Percentiles rank a stretch among this genome's conserved stretches.
phyloP scores from a whole-genome alignment of 2,113 vertebrate species.

The Tenebrosternarchus preto region DNA sequence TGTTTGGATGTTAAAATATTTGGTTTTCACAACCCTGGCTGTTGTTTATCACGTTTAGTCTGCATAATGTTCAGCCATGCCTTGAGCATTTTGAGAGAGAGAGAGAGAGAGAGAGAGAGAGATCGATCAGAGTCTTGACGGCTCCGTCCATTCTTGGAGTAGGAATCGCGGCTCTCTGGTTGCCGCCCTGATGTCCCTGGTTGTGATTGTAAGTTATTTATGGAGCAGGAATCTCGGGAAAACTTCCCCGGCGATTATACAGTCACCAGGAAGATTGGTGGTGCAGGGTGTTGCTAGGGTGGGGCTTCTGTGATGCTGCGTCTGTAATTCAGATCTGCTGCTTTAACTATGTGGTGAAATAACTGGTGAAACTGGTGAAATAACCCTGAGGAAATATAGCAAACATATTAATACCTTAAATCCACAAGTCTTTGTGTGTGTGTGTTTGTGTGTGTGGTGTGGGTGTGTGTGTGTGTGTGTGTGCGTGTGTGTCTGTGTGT shows the following conservation, averaged over 20 bases:
- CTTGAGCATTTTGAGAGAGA: too few relatives aligned
- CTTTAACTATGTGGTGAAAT: neutral
- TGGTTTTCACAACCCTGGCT: too few relatives aligned
- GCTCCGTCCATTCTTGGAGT: too few relatives aligned
- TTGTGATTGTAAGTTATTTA: slow-evolving; percentile 20
- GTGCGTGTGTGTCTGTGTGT: neutral
- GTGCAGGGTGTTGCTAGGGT: neutral
- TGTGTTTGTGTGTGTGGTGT: slow-evolving; percentile 16
- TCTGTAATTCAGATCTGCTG: slow-evolving; percentile 4
- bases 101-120: too few relatives aligned
- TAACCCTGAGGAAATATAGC: neutral
- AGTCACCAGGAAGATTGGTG: slow-evolving; percentile 6
- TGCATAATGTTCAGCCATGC: too few relatives aligned
- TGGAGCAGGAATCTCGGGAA: neutral
- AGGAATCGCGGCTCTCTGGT: too few relatives aligned
- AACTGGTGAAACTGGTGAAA: neutral
- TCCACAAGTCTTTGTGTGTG: neutral
- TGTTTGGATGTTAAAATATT: too few relatives aligned
- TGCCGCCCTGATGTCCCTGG: neutral
- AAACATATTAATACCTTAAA: slow-evolving; percentile 18
- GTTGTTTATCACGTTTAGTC: too few relatives aligned
- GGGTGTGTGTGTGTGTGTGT: too few relatives aligned
- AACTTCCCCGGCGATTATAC: slow-evolving; percentile 11
- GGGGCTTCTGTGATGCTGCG: slow-evolving; percentile 1
- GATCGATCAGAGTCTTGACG: too few relatives aligned